Evolutionary conservation across 2,888 invertebrate genomes (phyloP).

Genomic region (Lacanobia wlatinum): DNA sequence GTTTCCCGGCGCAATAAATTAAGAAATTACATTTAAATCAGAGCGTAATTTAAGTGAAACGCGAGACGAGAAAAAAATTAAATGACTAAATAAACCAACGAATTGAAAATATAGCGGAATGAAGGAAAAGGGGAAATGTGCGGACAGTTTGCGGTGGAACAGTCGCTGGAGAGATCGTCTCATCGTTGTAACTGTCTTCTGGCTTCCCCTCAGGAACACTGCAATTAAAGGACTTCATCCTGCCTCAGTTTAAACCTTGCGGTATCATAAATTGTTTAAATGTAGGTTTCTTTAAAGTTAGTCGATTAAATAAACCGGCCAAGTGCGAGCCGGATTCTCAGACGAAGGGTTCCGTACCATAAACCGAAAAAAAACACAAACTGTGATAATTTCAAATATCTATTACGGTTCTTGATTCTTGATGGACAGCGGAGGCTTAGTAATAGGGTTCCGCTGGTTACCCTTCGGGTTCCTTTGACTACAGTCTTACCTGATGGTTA

Average conservation of each 20-base stretch:
- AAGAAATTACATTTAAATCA: slow-evolving; percentile 63
- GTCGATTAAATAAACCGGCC: too few species aligned
- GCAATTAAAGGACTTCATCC: slow-evolving; percentile 9
- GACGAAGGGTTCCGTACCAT: too few species aligned
- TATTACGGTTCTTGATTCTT: too few species aligned
- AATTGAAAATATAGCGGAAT: slow-evolving; percentile 56
- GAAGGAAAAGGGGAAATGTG: slow-evolving; percentile 29
- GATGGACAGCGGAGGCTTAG: too few species aligned
- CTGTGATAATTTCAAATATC: too few species aligned
- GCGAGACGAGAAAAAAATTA: slow-evolving; percentile 58
- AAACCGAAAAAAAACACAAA: too few species aligned
- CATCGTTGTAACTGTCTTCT: slow-evolving; percentile 10
- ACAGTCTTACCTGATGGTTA: too few species aligned
- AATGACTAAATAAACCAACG: slow-evolving; percentile 60
- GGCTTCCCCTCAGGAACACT: slow-evolving; percentile 10
- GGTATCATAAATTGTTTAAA: neutral
- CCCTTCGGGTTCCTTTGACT: too few species aligned
- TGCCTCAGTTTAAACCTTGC: neutral
- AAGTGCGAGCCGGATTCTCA: too few species aligned
- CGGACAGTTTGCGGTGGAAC: slow-evolving; percentile 23
- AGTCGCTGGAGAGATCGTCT: slow-evolving; percentile 17
- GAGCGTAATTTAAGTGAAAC: slow-evolving; percentile 61
- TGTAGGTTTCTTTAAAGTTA: neutral
- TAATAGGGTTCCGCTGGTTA: too few species aligned
- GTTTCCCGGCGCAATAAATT: slow-evolving; percentile 62